Conservation (phyloP, 2,113 vertebrate genomes). For the Ivindomyrus marchei region DNA sequence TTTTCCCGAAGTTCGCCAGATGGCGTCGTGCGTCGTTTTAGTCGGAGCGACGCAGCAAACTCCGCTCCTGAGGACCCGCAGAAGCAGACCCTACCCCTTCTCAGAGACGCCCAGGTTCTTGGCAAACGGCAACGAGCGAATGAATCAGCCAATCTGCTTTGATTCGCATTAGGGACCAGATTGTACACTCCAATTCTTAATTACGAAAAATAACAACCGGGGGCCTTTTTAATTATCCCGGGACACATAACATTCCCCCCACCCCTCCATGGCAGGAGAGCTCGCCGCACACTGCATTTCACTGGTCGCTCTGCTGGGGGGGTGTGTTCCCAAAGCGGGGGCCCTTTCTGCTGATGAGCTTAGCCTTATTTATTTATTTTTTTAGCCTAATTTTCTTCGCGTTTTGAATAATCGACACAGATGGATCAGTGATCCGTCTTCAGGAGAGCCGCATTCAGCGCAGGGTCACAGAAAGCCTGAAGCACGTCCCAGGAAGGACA, state of each 20-base stretch:
- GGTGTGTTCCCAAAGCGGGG: not conserved
- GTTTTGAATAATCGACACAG: not conserved
- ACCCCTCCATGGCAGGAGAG: not conserved
- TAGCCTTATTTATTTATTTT: not conserved
- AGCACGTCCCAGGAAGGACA: not conserved
- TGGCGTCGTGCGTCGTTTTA: conserved; percentile 21
- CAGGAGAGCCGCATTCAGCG: not conserved
- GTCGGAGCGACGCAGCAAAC: conserved; percentile 28
- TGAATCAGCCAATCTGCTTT: conserved; percentile 30
- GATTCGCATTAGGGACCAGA: conserved; percentile 29
- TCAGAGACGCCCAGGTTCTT: conserved; percentile 6
- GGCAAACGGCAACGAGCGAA: conserved; percentile 11
- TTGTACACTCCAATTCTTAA: conserved; percentile 41
- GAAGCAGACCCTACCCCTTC: not conserved
- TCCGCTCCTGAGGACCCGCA: not conserved
- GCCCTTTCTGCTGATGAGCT: not conserved
- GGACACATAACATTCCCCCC: conserved; percentile 31
- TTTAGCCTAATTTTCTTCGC: not conserved
- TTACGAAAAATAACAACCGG: conserved; percentile 50
- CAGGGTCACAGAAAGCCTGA: not conserved
- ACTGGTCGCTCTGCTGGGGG: not conserved
- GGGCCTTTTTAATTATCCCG: conserved; percentile 40
- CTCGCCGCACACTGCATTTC: not conserved
- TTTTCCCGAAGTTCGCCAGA: not conserved
- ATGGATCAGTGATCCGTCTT: not conserved